Base-by-base conservation (phyloP, 2,113 vertebrate genomes). In the Sitta europaea region DNA sequence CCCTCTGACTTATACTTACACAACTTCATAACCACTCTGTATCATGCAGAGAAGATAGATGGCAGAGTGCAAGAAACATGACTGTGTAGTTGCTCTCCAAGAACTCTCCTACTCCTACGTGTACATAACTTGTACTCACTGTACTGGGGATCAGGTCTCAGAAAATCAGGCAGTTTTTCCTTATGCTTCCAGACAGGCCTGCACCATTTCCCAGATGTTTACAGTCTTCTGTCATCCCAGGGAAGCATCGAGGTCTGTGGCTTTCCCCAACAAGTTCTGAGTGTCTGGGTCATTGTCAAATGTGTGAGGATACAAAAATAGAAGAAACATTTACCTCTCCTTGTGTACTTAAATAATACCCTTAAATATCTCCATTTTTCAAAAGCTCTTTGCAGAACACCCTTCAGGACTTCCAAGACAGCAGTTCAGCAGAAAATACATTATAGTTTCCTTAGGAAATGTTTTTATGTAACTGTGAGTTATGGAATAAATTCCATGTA, bases 241-340 rank as follows among this genome's bases (percentile, higher is more conserved):
- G 9, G 20, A 72, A 36, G 16, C 35, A n/a, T 31, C 3, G 5
- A 61, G 23, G 22, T 61, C 31, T 88, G 40, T 67, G 31, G 22
- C 31, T 85, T 91, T 50, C 21, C 73, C n/a, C n/a, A 35, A 2
- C 10, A 72, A 8, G n/a, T 77, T 24, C n/a, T 78, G 2, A 6
- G 50, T 36, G 10, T 82, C 47, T 92, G 21, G 6, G 31, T 68
- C 63, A 48, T n/a, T 73, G 33, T 38, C 38, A 57, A 35, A 51
- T 0, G 0, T 51, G n/a, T 1, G 3, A 66, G 8, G 35, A 51
- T 35, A 87, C 0, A 4, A 43, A 71, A 89, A 43, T 0, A 59
- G 12, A 82, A 74, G 10, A 87, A 78, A n/a, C 4, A 28, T 68
- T 77, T 53, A 68, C 3, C 15, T 61, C 50, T 61, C 47, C 47